These are phyloP conservation scores for Trypoxylon attenuatum DNA, from an alignment of 2,888 invertebrate genomes.

Conservation along the genomic window DNA sequence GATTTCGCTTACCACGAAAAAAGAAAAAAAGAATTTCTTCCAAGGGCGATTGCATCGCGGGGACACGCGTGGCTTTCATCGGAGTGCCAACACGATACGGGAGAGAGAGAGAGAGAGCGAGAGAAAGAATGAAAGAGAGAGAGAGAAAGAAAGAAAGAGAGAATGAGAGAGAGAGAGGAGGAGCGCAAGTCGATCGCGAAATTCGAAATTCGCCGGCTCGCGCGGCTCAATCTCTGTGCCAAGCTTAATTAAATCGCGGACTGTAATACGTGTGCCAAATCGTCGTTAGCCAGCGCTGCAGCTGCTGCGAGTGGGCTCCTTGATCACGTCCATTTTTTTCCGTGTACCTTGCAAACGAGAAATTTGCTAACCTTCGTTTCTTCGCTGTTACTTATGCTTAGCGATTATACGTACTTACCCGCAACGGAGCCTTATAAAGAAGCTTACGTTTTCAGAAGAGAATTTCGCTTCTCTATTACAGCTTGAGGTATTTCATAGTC, in stretches of 20 bases:
- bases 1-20: too few species aligned
- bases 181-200: constrained; percentile 19
- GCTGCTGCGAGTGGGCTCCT: constrained; percentile 18
- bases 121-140: background rate
- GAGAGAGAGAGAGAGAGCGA: background rate
- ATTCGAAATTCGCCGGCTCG: constrained; percentile 25
- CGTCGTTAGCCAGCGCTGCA: constrained; percentile 25
- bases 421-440: too few species aligned
- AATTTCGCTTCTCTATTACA: too few species aligned
- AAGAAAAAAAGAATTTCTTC: too few species aligned
- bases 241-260: constrained; percentile 39
- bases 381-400: too few species aligned
- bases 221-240: constrained; percentile 47
- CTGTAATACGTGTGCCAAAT: constrained; percentile 50
- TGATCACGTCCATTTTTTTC: constrained; percentile 22
- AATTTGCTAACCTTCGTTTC: too few species aligned
- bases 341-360: background rate
- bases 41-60: too few species aligned
- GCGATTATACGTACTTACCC: too few species aligned
- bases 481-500: too few species aligned
- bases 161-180: background rate
- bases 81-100: constrained; percentile 6
- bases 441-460: too few species aligned
- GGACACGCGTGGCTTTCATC: constrained; percentile 10
- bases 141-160: background rate